Evolutionary conservation across 2,888 invertebrate genomes (phyloP), one percentile per base, ranked within the genome.

Genomic region (Pseudococcus jackbeardsleyi): DNA sequence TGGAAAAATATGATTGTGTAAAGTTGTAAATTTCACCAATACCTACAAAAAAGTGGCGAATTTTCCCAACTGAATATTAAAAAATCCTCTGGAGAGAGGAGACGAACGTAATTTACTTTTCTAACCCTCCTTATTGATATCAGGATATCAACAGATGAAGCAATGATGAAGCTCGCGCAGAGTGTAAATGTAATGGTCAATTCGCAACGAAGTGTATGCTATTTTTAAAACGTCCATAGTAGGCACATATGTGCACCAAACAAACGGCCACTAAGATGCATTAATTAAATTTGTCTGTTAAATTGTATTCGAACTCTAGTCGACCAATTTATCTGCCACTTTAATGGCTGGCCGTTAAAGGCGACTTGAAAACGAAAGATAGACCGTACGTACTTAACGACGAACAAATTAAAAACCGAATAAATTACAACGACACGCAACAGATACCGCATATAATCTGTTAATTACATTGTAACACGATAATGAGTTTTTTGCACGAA

Each of bases 401-500:
- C 26, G 39, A 77, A 42, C 77, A 42, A 77, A 77, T 77, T 77
- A 77, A 77, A 77, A 77, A 77, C 42, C 33, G 77, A 77, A 77
- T 77, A 77, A 77, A 77, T 77, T 77, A 77, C 42, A 12, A 39
- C 39, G 77, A 77, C 77, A 77, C 77, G 77, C 77, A 77, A 77
- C 77, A 77, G 77, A 77, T 77, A 77, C 33, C 39, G 77, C 77
- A 6, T 6, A 42, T 42, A 77, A 77, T 77, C 77, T 77, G 77
- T 77, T 77, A 77, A 77, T 77, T 77, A 77, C 77, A 39, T 77
- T 77, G 77, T 77, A 77, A 77, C 77, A 77, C 42, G 77, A 42
- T 77, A 77, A 77, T 77, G 77, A 77, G 77, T 42, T 42, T 77
- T 77, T 77, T 77, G 42, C 77, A 77, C 77, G 77, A 42, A 77